Base-by-base conservation (phyloP, 2,797 vertebrate genomes). In the Acanthornis magna region DNA sequence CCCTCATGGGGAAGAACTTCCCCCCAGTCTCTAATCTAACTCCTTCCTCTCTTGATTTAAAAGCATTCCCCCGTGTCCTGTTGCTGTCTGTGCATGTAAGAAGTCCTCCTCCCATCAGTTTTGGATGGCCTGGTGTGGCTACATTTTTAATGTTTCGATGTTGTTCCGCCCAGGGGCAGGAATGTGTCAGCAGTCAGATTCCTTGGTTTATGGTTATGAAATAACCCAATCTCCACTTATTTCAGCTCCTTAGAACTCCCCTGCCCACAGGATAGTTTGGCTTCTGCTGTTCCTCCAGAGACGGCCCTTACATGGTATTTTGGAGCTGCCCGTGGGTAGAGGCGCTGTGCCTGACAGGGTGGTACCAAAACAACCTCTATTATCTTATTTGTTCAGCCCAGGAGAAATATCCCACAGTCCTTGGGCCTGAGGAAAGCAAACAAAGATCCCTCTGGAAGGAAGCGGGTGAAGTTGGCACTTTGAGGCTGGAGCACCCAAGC, bases 91-190 rank as follows among this genome's bases (percentile, higher is more conserved):
- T 25, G 53, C 2, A 0, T 45, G n/a, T 23, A 3, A 9, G 13
- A 29, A 16, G 5, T 48, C 38, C 23, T 53, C 53, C 23, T 67
- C 15, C 25, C 2, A 0, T 32, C 25, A 13, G 0, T 32, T 34
- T 36, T 30, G 61, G 54, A 1, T 38, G 71, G 11, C 42, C 26
- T 58, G 40, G 1, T 22, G 7, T 26, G n/a, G 27, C 68, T 38
- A 1, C 40, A 19, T 53, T 3, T 26, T 2, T 3, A 7, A 1
- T 34, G 12, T 13, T 4, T 54, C 13, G 0, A 0, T 34, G 48
- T 13, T 27, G 23, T 45, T 43, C 11, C 19, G 15, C 47, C 4
- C 16, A 5, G 5, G 53, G 29, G 40, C 12, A 23, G 67, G 43
- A 22, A 38, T 5, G 25, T 23, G 27, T 8, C 13, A 82, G 43